Evolutionary conservation across 2,888 invertebrate genomes (phyloP).

Genomic region (Reticulitermes lucifugus): DNA sequence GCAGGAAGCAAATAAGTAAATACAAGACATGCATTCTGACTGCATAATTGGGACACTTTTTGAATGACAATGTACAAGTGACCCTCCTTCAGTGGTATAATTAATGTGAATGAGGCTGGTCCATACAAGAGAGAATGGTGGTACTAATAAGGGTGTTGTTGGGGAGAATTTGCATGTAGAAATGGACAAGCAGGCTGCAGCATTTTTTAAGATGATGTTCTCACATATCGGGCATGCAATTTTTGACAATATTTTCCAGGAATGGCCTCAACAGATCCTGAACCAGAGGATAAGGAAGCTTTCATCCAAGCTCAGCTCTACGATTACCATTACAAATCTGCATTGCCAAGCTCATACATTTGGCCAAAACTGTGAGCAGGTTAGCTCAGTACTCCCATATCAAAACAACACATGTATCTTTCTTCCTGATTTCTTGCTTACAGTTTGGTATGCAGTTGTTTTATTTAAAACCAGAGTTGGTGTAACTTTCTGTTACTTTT

Average conservation of each 20-base stretch:
- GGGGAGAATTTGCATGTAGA: no score
- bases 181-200: no score
- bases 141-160: no score
- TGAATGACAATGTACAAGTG: no score
- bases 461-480: background rate
- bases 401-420: background rate
- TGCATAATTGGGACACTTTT: no score
- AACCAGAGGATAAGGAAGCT: conserved; percentile 77
- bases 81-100: no score
- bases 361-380: conserved; percentile 64
- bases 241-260: conserved; percentile 64
- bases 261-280: conserved; percentile 81
- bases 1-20: no score
- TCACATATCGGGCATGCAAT: background rate
- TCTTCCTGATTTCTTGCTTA: background rate
- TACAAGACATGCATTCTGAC: no score
- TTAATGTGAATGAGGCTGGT: no score
- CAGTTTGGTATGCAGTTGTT: background rate
- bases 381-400: conserved; percentile 53
- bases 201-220: no score
- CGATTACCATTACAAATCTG: conserved; percentile 75
- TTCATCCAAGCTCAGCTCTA: conserved; percentile 88
- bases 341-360: conserved; percentile 75
- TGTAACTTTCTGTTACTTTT: background rate
- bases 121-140: no score